A percentile compares a stretch with the other conserved stretches of the same genome.
Evolutionary conservation across 1,140 invertebrate species (phyloP).

Genomic region (Drosophila kepulauana): DNA sequence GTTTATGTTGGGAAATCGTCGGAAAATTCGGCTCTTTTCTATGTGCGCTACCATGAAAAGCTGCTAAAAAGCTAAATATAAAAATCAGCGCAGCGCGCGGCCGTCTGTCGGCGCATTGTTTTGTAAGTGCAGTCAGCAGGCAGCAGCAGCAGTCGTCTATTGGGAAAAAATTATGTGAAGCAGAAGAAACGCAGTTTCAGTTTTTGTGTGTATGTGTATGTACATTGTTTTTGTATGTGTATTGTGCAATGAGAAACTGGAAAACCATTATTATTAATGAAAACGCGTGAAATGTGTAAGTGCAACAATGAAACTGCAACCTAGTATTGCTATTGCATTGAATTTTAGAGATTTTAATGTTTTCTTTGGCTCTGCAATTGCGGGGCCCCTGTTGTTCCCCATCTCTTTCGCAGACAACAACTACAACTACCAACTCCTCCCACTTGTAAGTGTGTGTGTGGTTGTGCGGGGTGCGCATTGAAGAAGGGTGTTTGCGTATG

Average conservation of each 20-base stretch:
- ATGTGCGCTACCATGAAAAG: constrained; percentile 63
- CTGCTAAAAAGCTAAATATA: constrained; percentile 82
- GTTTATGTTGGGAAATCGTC: constrained; percentile 75
- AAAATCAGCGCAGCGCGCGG: constrained; percentile 75
- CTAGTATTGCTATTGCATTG: constrained; percentile 36
- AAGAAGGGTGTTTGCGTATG: constrained; percentile 58
- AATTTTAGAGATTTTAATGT: constrained; percentile 66
- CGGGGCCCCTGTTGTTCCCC: constrained; percentile 7
- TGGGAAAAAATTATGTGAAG: constrained; percentile 66
- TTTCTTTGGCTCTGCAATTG: constrained; percentile 53
- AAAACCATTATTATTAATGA: constrained; percentile 80
- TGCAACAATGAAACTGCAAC: constrained; percentile 50
- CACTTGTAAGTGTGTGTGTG: constrained; percentile 77
- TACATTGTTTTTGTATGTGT: constrained; percentile 59
- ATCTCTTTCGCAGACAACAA: constrained; percentile 45
- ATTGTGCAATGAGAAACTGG: constrained; percentile 67
- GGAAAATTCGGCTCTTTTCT: constrained; percentile 75
- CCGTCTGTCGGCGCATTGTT: constrained; percentile 60
- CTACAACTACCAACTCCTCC: constrained; percentile 66
- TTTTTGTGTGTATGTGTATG: constrained; percentile 44
- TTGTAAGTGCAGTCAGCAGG: constrained; percentile 49
- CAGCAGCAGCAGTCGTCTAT: constrained; percentile 24
- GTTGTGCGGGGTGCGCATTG: constrained; percentile 72
- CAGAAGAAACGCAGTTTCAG: constrained; percentile 66
- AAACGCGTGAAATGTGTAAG: constrained; percentile 79